These are phyloP conservation scores for Chamaetylas fuelleborni DNA, from an alignment of 2,113 vertebrate genomes.

Conservation along the genomic window DNA sequence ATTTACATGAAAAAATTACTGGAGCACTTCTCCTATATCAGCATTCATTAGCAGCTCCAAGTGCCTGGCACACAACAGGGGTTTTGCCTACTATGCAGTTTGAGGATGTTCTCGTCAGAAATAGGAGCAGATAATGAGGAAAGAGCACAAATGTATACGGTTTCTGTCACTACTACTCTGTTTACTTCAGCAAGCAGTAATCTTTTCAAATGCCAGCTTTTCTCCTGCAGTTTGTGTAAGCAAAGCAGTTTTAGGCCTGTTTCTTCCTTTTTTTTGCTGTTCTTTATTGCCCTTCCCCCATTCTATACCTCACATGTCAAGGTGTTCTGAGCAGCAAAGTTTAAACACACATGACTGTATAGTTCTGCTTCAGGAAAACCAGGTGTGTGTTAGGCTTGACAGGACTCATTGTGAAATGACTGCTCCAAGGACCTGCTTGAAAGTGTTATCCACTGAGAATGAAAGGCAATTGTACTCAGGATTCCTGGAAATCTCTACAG, in stretches of 20 bases:
- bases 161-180: conserved; percentile 4
- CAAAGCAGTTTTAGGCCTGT: neutral
- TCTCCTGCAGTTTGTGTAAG: neutral
- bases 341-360: neutral
- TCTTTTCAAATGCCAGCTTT: neutral
- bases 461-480: neutral
- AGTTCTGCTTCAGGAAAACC: neutral
- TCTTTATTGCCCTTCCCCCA: neutral
- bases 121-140: conserved; percentile 36
- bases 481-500: neutral
- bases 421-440: neutral
- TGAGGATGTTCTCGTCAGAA: neutral
- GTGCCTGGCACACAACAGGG: conserved; percentile 26
- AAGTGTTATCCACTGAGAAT: neutral
- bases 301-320: neutral
- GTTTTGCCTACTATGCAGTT: conserved; percentile 55
- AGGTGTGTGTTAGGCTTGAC: neutral
- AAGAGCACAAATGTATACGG: neutral
- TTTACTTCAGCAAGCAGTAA: conserved; percentile 27
- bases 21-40: conserved; percentile 25
- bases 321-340: neutral
- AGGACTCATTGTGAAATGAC: neutral
- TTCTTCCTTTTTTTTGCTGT: neutral
- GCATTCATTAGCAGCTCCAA: conserved; percentile 54
- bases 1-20: conserved; percentile 50